Conservation (phyloP, 1,140 invertebrate genomes). For the Theocolax elegans region DNA sequence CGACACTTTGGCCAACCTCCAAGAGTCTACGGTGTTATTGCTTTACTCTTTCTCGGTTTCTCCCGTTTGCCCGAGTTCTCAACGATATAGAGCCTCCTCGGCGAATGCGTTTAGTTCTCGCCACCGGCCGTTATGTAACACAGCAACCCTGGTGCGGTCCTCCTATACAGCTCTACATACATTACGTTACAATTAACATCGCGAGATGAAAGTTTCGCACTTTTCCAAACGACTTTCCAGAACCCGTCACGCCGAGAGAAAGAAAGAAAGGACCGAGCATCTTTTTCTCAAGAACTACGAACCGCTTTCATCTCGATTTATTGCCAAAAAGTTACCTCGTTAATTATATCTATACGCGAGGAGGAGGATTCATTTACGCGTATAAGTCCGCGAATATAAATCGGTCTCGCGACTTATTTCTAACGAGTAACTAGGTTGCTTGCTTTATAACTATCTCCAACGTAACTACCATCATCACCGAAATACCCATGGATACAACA, state of each 20-base stretch:
- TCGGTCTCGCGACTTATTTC: neutral
- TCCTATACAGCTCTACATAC: slow-evolving; percentile 51
- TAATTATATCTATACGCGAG: slow-evolving; percentile 33
- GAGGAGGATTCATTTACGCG: slow-evolving; percentile 40
- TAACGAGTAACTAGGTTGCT: slow-evolving; percentile 21
- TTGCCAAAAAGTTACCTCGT: slow-evolving; percentile 45
- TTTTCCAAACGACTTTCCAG: slow-evolving; percentile 36
- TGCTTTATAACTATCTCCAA: slow-evolving; percentile 12
- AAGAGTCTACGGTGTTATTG: slow-evolving; percentile 55
- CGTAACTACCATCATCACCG: slow-evolving; percentile 9
- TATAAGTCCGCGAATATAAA: slow-evolving; percentile 12
- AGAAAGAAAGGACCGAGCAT: too few relatives aligned
- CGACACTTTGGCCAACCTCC: slow-evolving; percentile 54
- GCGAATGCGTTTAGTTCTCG: neutral
- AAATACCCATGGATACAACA: too few relatives aligned
- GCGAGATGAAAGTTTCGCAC: slow-evolving; percentile 43
- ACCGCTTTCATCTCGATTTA: slow-evolving; percentile 35
- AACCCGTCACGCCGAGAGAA: too few relatives aligned
- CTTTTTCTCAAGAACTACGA: too few relatives aligned
- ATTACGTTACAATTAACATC: slow-evolving; percentile 55
- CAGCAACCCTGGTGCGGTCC: too few relatives aligned
- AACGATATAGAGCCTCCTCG: neutral
- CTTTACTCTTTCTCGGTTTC: slow-evolving; percentile 40
- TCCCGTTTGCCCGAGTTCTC: neutral
- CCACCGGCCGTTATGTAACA: neutral